Base-by-base conservation (phyloP, 1,140 invertebrate species). In the Nomia melanderi region DNA sequence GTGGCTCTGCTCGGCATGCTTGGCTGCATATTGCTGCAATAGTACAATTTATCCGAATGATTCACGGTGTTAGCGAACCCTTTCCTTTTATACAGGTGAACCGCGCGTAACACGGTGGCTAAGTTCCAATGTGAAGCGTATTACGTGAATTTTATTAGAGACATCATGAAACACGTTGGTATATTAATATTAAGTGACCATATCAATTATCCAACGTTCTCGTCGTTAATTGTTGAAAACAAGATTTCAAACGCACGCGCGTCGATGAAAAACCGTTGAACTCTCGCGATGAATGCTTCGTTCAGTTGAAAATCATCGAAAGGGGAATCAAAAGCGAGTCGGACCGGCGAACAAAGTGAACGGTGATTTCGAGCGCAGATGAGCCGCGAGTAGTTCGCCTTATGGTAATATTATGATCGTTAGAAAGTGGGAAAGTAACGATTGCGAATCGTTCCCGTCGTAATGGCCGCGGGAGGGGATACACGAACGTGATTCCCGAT, bases 11-110 rank as follows among this genome's bases (percentile, higher is more conserved):
- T 95, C 95, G 59, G 93, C 92, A 88, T 95, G 94, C 92, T 95
- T 95, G 76, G 93, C 93, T 63, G 95, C 94, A 88, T 95, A 95
- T 90, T 94, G 93, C 96, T 97, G 93, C 0, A 95, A 95, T 85
- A 90, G 29, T 65, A 77, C 44, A 70, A 70, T 57, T 79, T 39
- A 36, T 63, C 36, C 25, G 20, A 41, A 54, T 63, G 67, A 77
- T 77, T 77, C 75, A 62, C n/a, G 20, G 8, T 11, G n/a, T 77
- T 29, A 8, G n/a, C 41, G 53, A 59, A 47, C 36, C 53, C 11
- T 76, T 69, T 39, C 50, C 7, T 41, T 66, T 39, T n/a, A 33
- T n/a, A 4, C 6, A 17, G 53, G 12, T 9, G 12, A 25, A 0
- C 23, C 17, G 17, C 27, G 31, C 27, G 29, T 20, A 71, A 33